phyloP scores from a whole-genome alignment of 2,888 invertebrate species.

The Chloroclystis v-ata region DNA sequence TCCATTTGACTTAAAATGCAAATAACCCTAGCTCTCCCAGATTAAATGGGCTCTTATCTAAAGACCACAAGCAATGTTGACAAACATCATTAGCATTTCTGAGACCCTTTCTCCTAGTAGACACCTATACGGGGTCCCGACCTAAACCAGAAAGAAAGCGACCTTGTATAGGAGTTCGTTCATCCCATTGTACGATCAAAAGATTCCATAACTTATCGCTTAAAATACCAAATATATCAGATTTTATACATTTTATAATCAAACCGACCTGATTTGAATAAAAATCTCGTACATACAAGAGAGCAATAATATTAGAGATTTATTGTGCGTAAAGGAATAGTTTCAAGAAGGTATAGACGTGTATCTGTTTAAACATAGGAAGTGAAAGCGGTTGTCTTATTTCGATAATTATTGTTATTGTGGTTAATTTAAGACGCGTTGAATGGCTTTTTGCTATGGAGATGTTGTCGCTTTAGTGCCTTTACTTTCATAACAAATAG shows the following conservation, averaged over 20 bases:
- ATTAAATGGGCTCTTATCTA: no score
- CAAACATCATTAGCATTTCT: conserved; percentile 33
- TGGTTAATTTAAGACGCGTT: background rate
- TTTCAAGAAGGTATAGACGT: background rate
- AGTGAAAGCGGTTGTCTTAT: conserved; percentile 13
- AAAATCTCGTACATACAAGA: conserved; percentile 11
- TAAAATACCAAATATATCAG: conserved; percentile 23
- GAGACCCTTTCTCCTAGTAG: conserved; percentile 29
- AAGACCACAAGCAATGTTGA: conserved; percentile 10
- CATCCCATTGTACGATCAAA: conserved; percentile 44
- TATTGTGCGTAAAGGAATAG: conserved; percentile 18
- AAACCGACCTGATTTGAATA: conserved; percentile 25
- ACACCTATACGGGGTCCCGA: no score
- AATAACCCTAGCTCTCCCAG: no score
- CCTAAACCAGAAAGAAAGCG: no score
- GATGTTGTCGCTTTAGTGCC: background rate
- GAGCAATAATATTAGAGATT: conserved; percentile 11
- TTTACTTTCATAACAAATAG: no score
- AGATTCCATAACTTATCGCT: conserved; percentile 23
- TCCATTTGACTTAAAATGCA: no score
- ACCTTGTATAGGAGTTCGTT: conserved; percentile 69
- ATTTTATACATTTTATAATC: conserved; percentile 9
- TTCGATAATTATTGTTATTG: background rate
- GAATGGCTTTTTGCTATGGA: background rate
- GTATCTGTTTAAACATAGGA: background rate